phyloP scores from a whole-genome alignment of 2,113 vertebrate species.

The Columbina picui region DNA sequence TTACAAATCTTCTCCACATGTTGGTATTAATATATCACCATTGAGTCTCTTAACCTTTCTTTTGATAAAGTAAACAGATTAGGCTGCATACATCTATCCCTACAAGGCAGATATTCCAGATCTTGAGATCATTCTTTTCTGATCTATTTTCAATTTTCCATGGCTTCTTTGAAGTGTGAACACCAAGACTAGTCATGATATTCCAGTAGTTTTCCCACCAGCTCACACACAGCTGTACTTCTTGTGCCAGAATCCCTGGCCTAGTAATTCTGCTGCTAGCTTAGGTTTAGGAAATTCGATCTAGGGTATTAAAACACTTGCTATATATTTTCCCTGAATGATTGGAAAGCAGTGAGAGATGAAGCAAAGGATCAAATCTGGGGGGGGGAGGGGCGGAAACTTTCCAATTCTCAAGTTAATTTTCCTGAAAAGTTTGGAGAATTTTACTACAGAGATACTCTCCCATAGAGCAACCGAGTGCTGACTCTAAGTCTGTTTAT shows the following conservation, averaged over 20 bases:
- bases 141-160: slow-evolving; percentile 66
- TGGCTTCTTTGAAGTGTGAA: slow-evolving; percentile 62
- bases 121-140: slow-evolving; percentile 63
- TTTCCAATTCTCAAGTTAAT: slow-evolving; percentile 56
- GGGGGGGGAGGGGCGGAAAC: not conserved
- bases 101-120: slow-evolving; percentile 29
- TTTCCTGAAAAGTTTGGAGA: slow-evolving; percentile 56
- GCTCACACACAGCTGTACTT: slow-evolving; percentile 65
- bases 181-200: slow-evolving; percentile 55
- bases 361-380: slow-evolving; percentile 47
- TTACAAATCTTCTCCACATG: not conserved
- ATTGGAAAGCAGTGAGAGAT: slow-evolving; percentile 63
- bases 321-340: slow-evolving; percentile 50
- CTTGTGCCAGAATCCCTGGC: slow-evolving; percentile 56
- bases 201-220: slow-evolving; percentile 70
- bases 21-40: not conserved
- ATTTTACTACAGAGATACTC: slow-evolving; percentile 37
- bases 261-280: slow-evolving; percentile 35
- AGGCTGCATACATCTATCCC: not conserved
- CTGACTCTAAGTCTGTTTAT: slow-evolving; percentile 66
- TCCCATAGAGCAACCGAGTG: slow-evolving; percentile 55
- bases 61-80: slow-evolving; percentile 41
- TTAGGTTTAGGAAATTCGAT: slow-evolving; percentile 68
- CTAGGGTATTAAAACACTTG: slow-evolving; percentile 54
- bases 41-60: slow-evolving; percentile 4